Base-by-base conservation (phyloP, 2,888 invertebrate genomes). In the Incurvaria masculella region DNA sequence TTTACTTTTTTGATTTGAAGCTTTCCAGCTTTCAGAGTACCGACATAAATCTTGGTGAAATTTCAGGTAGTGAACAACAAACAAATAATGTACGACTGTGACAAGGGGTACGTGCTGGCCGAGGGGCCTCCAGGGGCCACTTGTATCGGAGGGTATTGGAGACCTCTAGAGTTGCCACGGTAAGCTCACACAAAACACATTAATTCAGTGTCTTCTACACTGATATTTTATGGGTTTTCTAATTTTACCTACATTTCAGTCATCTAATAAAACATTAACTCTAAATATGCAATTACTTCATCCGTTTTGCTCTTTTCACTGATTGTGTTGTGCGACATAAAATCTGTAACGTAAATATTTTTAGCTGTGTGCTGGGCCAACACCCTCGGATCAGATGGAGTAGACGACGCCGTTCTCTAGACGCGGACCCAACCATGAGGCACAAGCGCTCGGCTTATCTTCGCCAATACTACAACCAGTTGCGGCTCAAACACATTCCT, bases 1-100 rank as follows among this genome's bases (percentile, higher is more conserved):
- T n/a, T n/a, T n/a, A n/a, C n/a, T n/a, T n/a, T n/a, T n/a, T n/a
- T n/a, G n/a, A n/a, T n/a, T n/a, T n/a, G n/a, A n/a, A n/a, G n/a
- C n/a, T n/a, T n/a, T n/a, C n/a, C n/a, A n/a, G n/a, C n/a, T n/a
- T n/a, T n/a, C n/a, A n/a, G n/a, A n/a, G n/a, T n/a, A n/a, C n/a
- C n/a, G n/a, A n/a, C n/a, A n/a, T n/a, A n/a, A n/a, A n/a, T n/a
- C n/a, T n/a, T n/a, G n/a, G n/a, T 23, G 10, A 23, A 23, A 23
- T 44, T 21, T 44, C 56, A 75, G 82, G 84, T 88, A 20, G 85
- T 88, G 1, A 94, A 95, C 65, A 94, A 95, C 64, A 92, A 94
- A 57, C 95, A 95, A 69, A 94, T 96, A 48, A 92, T 94, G 89
- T 97, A 94, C 67, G 95, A 96, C 60, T 97, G 97, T 63, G 89